Conservation (phyloP, 2,113 vertebrate genomes). For the Pelecanus crispus region DNA sequence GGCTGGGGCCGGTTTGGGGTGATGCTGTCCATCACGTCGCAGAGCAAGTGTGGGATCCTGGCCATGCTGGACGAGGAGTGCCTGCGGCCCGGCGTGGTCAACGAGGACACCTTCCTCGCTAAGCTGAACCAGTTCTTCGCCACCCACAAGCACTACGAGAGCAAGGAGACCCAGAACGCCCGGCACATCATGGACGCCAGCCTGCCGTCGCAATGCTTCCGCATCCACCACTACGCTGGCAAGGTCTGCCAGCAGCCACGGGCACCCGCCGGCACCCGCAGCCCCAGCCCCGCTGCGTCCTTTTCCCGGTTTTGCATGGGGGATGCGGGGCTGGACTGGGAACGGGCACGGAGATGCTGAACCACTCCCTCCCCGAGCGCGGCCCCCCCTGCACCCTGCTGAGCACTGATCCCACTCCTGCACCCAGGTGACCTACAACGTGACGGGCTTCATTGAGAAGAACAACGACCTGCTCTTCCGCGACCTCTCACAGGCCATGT, state of each 20-base stretch:
- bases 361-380: rapidly evolving
- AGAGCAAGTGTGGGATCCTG: slow-evolving; percentile 74
- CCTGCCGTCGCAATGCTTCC: slow-evolving; percentile 67
- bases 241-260: slow-evolving; percentile 51
- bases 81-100: slow-evolving; percentile 73
- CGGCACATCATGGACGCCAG: slow-evolving; percentile 56
- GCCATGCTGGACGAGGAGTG: slow-evolving; percentile 82
- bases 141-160: slow-evolving; percentile 72
- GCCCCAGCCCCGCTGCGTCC: not conserved
- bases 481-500: slow-evolving; percentile 78
- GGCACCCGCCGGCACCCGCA: rapidly evolving
- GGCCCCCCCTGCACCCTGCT: rapidly evolving
- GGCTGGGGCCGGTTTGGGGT: not conserved
- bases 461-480: slow-evolving; percentile 81
- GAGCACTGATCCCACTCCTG: rapidly evolving
- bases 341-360: rapidly evolving
- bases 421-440: slow-evolving; percentile 73
- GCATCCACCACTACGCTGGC: slow-evolving; percentile 79
- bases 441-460: slow-evolving; percentile 76
- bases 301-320: not conserved
- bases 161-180: slow-evolving; percentile 72
- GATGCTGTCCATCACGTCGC: rapidly evolving
- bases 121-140: slow-evolving; percentile 72
- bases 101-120: slow-evolving; percentile 73
- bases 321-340: not conserved